Evolutionary conservation across 2,113 vertebrate genomes (phyloP).

Genomic region (Tonatia bakeri): DNA sequence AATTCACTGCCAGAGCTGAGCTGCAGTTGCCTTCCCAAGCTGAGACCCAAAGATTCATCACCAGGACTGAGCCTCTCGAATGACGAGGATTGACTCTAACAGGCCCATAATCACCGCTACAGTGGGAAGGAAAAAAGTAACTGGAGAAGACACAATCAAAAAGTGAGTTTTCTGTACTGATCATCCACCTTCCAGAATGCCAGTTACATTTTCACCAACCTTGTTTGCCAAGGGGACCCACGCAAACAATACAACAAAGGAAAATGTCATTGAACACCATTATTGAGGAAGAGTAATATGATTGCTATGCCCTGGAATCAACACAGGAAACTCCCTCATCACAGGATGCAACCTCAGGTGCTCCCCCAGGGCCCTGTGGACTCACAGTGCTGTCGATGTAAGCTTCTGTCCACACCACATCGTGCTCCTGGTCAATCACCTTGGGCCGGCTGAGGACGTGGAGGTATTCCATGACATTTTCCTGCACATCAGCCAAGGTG

Average conservation of each 20-base stretch:
- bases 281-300: neutral
- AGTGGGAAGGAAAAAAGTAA: neutral
- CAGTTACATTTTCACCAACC: neutral
- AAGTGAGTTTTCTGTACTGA: neutral
- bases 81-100: neutral
- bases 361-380: slow-evolving; percentile 43
- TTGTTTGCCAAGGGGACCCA: neutral
- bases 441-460: slow-evolving; percentile 98
- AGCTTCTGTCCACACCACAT: slow-evolving; percentile 97
- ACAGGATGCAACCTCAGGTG: neutral
- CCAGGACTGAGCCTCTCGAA: neutral
- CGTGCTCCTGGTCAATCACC: slow-evolving; percentile 97
- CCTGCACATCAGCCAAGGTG: slow-evolving; percentile 96
- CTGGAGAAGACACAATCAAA: neutral
- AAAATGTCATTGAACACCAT: neutral
- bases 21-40: neutral
- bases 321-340: neutral
- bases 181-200: neutral
- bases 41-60: neutral
- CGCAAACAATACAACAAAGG: neutral
- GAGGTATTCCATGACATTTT: slow-evolving; percentile 99
- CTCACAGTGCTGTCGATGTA: slow-evolving; percentile 98
- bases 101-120: neutral
- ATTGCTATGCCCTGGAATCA: neutral
- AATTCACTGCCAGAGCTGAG: neutral